Base-by-base conservation (phyloP, 2,888 invertebrate genomes). In the Horisme vitalbata region DNA sequence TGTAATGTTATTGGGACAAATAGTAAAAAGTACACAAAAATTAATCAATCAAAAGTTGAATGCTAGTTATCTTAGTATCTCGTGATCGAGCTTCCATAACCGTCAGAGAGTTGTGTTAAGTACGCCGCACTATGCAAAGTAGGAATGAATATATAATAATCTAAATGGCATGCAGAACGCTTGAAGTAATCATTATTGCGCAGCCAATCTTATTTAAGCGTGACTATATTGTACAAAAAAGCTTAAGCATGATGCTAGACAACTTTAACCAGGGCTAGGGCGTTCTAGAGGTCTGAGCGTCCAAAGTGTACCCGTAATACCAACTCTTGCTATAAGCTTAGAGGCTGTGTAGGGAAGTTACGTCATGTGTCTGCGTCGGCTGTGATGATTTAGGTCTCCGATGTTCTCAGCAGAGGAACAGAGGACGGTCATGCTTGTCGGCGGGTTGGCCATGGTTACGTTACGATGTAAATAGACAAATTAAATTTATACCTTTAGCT, bases 111-210 rank as follows among this genome's bases (percentile, higher is more conserved):
- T 74, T 68, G 82, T 85, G 87, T 85, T 86, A 86, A 82, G 68
- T 79, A 83, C 80, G 84, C 83, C 79, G 83, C 84, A 82, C 86
- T 89, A 89, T 83, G 88, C 87, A 87, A 83, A 83, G 79, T 79
- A 85, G 82, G 88, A 78, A 89, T 88, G 87, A 84, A 86, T 87
- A 88, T 83, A 87, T 83, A 84, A 79, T 80, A 44, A 85, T 89
- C 89, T 89, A 89, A 89, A 85, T 87, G 87, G 87, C 88, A 89
- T 89, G 88, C 88, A 89, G 89, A 89, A 89, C 87, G 88, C 87
- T 88, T 89, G 89, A 87, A 88, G 86, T 89, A 87, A 88, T 89
- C 88, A 89, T 87, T 87, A 89, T 90, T 88, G 89, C 86, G 88
- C 88, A 88, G 89, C 88, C 89, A 88, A 88, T 87, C 89, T 88